Conservation (phyloP, 2,797 vertebrate genomes). For the Pyrocephalus nanus region DNA sequence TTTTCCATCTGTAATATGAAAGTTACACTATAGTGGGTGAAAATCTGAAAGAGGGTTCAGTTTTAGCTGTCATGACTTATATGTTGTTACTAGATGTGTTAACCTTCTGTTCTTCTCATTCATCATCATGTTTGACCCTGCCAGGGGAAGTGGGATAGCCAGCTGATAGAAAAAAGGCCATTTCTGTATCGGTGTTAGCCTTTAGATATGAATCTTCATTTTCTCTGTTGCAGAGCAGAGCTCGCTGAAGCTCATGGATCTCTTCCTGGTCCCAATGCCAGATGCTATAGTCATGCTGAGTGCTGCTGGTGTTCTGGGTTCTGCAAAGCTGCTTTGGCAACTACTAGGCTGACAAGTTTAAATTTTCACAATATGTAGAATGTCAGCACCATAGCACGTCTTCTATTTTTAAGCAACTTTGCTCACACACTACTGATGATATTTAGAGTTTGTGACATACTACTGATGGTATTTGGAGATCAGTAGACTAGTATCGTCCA, state of each 20-base stretch:
- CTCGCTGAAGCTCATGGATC: not conserved
- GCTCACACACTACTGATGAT: not conserved
- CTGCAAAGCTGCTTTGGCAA: slow-evolving; percentile 41
- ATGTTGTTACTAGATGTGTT: not conserved
- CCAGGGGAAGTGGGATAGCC: not conserved
- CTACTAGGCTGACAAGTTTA: not conserved
- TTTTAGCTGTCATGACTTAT: not conserved
- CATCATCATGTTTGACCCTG: not conserved
- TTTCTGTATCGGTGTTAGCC: not conserved
- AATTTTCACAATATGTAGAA: slow-evolving; percentile 49
- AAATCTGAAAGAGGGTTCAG: not conserved
- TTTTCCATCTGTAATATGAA: not conserved
- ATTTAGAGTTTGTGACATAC: not conserved
- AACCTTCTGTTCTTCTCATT: not conserved
- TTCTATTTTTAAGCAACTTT: slow-evolving; percentile 56
- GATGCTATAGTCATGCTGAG: not conserved
- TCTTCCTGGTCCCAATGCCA: not conserved
- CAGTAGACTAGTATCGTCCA: not conserved
- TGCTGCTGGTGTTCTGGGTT: not conserved
- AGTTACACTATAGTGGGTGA: not conserved
- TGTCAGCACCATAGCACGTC: slow-evolving; percentile 23
- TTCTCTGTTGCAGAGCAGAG: not conserved
- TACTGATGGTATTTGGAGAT: slow-evolving; percentile 16
- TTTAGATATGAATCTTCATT: not conserved
- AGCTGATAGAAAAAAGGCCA: not conserved